A percentile compares a stretch with the other conserved stretches of the same genome.
Evolutionary conservation across 1,140 invertebrate species (phyloP).

Genomic region (Lasaia peninsularis): DNA sequence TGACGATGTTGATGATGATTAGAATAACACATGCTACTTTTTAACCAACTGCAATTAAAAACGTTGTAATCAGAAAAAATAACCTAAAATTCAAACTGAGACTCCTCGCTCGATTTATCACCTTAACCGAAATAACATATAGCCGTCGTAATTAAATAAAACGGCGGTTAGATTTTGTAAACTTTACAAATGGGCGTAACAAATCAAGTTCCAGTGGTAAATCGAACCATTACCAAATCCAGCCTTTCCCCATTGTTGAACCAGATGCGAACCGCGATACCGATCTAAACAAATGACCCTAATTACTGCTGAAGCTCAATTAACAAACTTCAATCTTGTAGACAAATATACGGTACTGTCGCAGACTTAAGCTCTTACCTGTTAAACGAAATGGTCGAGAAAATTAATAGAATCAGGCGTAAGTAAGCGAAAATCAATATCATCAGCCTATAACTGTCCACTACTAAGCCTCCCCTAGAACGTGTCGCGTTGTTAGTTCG

Average conservation of each 20-base stretch:
- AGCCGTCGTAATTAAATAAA: conserved; percentile 10
- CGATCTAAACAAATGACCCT: conserved; percentile 61
- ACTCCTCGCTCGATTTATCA: no score
- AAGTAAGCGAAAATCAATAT: no score
- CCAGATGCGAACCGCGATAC: conserved; percentile 43
- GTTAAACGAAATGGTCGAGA: no score
- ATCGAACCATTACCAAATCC: conserved; percentile 47
- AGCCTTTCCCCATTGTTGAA: conserved; percentile 55
- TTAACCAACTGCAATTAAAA: no score
- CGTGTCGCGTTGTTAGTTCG: no score
- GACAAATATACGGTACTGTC: conserved; percentile 43
- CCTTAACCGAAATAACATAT: not conserved
- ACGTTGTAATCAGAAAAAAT: no score
- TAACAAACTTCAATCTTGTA: conserved; percentile 56
- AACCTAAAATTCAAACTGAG: no score
- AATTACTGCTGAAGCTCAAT: conserved; percentile 58
- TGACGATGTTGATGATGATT: no score
- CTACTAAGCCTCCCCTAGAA: no score
- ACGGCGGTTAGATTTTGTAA: conserved; percentile 21
- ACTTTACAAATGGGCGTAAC: conserved; percentile 27
- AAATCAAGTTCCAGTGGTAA: conserved; percentile 40
- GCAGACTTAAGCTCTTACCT: not conserved
- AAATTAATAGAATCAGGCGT: no score
- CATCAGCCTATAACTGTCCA: no score
- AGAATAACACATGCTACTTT: no score